These are phyloP conservation scores for Poicephalus meyeri DNA, from an alignment of 2,113 vertebrate genomes.

Conservation along the genomic window DNA sequence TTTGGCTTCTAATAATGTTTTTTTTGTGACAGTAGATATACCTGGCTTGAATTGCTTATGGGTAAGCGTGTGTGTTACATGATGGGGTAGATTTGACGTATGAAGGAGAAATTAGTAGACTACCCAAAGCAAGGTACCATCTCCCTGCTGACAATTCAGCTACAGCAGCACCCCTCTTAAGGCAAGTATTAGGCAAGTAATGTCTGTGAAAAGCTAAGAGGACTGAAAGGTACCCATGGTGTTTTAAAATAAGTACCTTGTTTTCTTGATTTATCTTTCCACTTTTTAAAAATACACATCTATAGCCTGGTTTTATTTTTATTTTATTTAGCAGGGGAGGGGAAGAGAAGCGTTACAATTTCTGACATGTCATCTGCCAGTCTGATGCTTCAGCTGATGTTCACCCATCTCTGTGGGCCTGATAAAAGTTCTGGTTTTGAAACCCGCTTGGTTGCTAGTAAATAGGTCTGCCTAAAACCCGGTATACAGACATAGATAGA, in stretches of 20 bases:
- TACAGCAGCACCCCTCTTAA: background rate
- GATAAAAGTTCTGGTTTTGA: background rate
- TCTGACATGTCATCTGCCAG: slow-evolving; percentile 12
- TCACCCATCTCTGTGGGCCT: background rate
- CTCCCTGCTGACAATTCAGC: background rate
- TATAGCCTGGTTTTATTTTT: background rate
- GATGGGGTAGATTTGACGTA: background rate
- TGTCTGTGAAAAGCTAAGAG: background rate
- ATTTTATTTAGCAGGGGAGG: background rate
- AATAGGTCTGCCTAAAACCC: background rate
- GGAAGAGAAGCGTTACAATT: background rate
- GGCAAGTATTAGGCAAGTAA: background rate
- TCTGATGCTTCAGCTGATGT: background rate
- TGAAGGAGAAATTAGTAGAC: background rate
- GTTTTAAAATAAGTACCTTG: background rate
- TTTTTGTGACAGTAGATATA: background rate
- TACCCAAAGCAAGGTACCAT: background rate
- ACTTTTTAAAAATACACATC: background rate
- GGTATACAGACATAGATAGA: background rate
- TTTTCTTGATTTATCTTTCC: background rate
- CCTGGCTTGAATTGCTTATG: background rate
- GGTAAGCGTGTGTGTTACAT: background rate
- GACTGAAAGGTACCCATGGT: background rate
- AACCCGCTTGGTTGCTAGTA: background rate
- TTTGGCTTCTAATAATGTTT: background rate